A percentile compares a stretch with the other conserved stretches of the same genome.
Conservation (phyloP, 23 tunicate genomes). For the Trididemnum miniatum region DNA sequence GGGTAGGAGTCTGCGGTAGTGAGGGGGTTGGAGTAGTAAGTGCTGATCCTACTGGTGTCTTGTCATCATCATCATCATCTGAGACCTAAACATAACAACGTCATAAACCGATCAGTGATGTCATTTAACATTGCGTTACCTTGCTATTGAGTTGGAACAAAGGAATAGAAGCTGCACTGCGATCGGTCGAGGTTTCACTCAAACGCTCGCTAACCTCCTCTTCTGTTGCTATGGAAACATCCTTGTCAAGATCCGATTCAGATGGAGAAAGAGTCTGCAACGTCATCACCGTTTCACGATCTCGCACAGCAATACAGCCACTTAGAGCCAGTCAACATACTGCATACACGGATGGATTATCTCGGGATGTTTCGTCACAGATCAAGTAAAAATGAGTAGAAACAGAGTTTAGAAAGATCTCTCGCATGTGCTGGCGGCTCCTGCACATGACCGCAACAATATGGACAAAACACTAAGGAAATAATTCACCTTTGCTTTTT, state of each 20-base stretch:
- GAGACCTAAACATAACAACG: not conserved
- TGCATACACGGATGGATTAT: too few relatives aligned
- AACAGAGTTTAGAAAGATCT: too few relatives aligned
- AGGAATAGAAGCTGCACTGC: constrained; percentile 32
- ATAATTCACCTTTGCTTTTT: too few relatives aligned
- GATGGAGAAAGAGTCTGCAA: not conserved
- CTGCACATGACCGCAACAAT: too few relatives aligned
- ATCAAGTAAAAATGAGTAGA: too few relatives aligned
- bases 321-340: too few relatives aligned
- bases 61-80: constrained; percentile 53
- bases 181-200: constrained; percentile 41
- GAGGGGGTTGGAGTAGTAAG: constrained; percentile 17
- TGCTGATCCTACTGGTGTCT: constrained; percentile 69
- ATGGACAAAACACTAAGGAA: too few relatives aligned
- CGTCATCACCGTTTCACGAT: too few relatives aligned
- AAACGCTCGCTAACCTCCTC: constrained; percentile 68
- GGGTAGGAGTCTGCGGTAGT: constrained; percentile 18
- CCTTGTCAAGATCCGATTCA: constrained; percentile 3
- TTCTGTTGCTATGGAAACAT: constrained; percentile 45
- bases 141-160: constrained; percentile 27
- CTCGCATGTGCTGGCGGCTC: too few relatives aligned
- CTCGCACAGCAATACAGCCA: too few relatives aligned
- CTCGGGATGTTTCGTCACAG: too few relatives aligned
- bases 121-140: not conserved
- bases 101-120: not conserved